These are phyloP conservation scores for Probaryconus sp. DNA, from an alignment of 1,140 invertebrate genomes.

Conservation along the genomic window DNA sequence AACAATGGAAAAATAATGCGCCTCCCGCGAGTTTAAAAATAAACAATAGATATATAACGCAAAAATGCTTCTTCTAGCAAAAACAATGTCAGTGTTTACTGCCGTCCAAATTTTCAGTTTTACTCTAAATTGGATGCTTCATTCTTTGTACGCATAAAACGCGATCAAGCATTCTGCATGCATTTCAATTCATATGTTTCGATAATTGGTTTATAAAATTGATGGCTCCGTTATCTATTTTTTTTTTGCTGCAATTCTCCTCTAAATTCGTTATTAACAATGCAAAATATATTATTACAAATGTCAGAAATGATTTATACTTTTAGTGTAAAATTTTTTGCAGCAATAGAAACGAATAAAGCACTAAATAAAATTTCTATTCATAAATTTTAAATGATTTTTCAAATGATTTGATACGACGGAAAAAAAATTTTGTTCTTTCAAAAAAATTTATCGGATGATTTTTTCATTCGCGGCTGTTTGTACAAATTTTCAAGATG, in stretches of 20 bases:
- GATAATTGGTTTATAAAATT: slow-evolving; percentile 41
- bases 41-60: slow-evolving; percentile 10
- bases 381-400: no score
- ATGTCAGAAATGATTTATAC: no score
- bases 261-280: neutral
- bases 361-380: no score
- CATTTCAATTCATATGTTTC: slow-evolving; percentile 36
- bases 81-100: slow-evolving; percentile 17
- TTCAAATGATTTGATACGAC: no score
- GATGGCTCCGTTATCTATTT: neutral
- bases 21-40: neutral
- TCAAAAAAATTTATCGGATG: no score
- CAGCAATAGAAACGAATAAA: no score
- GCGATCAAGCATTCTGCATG: slow-evolving; percentile 19
- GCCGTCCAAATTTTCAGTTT: slow-evolving; percentile 19
- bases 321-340: no score
- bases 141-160: slow-evolving; percentile 25
- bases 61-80: slow-evolving; percentile 7
- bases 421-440: no score
- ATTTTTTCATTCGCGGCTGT: no score
- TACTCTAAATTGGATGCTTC: slow-evolving; percentile 12
- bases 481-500: no score
- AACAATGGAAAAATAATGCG: neutral
- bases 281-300: slow-evolving; percentile 2
- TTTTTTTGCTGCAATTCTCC: neutral